Evolutionary conservation across 2,797 vertebrate species (phyloP).

Genomic region (Numenius phaeopus): DNA sequence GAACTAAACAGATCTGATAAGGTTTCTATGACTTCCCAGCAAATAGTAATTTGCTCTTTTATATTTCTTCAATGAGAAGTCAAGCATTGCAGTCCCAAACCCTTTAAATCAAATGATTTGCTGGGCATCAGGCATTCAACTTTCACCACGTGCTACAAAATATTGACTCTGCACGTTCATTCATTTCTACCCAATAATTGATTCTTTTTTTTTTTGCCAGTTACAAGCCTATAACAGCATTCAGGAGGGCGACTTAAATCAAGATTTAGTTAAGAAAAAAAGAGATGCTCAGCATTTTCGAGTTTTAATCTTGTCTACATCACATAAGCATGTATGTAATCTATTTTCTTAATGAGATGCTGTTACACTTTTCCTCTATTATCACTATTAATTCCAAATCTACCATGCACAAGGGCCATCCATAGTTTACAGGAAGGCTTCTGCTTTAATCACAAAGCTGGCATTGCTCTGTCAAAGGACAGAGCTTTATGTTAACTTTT

Average conservation of each 20-base stretch:
- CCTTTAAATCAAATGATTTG: conserved; percentile 73
- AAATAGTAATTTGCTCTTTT: conserved; percentile 70
- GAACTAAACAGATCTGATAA: conserved; percentile 69
- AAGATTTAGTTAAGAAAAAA: conserved; percentile 29
- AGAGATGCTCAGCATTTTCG: conserved; percentile 21
- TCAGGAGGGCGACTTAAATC: conserved; percentile 31
- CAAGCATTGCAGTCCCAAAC: conserved; percentile 51
- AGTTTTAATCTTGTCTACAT: conserved; percentile 2
- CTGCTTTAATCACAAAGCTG: neutral
- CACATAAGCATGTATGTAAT: neutral
- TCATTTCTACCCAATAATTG: conserved; percentile 44
- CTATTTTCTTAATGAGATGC: conserved; percentile 19
- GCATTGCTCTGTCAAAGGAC: neutral
- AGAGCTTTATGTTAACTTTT: neutral
- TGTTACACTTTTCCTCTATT: neutral
- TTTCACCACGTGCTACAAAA: conserved; percentile 46
- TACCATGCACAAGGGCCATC: neutral
- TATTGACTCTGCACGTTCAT: conserved; percentile 50
- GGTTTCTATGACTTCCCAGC: conserved; percentile 66
- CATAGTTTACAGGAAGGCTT: neutral
- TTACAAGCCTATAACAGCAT: conserved; percentile 1
- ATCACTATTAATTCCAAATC: neutral
- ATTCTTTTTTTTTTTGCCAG: conserved; percentile 32
- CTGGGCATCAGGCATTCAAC: conserved; percentile 46
- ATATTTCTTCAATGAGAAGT: conserved; percentile 68